These are phyloP conservation scores for Cephalopterus ornatus DNA, from an alignment of 2,113 vertebrate species.

Conservation along the genomic window DNA sequence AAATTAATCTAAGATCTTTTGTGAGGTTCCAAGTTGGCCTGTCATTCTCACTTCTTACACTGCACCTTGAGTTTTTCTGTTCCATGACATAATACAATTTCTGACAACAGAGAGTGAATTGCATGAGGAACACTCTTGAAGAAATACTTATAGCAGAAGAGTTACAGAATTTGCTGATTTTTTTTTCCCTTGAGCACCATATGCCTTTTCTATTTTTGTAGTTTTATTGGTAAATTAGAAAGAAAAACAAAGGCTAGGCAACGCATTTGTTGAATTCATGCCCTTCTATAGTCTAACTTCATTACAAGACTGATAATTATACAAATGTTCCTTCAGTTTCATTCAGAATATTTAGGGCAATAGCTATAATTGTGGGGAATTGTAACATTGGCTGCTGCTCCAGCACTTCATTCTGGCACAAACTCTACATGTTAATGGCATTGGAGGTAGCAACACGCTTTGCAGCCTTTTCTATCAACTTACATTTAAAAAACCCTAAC, in stretches of 20 bases:
- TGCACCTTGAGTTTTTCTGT: neutral
- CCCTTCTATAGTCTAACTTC: neutral
- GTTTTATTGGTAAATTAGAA: neutral
- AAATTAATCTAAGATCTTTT: neutral
- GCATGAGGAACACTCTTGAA: neutral
- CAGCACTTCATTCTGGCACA: neutral
- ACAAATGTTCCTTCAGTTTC: neutral
- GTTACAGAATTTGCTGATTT: neutral
- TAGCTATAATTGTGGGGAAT: neutral
- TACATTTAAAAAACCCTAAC: neutral
- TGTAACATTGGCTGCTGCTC: neutral
- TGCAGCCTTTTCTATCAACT: neutral
- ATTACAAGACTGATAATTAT: neutral
- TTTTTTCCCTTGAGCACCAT: neutral
- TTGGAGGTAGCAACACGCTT: neutral
- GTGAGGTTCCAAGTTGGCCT: neutral
- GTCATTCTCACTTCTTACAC: neutral
- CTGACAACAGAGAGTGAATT: neutral
- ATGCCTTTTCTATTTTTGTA: neutral
- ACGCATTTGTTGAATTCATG: neutral
- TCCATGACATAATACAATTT: neutral
- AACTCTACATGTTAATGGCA: neutral
- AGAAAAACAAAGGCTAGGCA: neutral
- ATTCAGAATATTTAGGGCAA: neutral
- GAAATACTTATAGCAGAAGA: neutral